Percentiles rank a stretch among this genome's conserved stretches.
These are phyloP conservation scores for Eristalis intricaria DNA, from an alignment of 2,888 invertebrate genomes.

Conservation along the genomic window DNA sequence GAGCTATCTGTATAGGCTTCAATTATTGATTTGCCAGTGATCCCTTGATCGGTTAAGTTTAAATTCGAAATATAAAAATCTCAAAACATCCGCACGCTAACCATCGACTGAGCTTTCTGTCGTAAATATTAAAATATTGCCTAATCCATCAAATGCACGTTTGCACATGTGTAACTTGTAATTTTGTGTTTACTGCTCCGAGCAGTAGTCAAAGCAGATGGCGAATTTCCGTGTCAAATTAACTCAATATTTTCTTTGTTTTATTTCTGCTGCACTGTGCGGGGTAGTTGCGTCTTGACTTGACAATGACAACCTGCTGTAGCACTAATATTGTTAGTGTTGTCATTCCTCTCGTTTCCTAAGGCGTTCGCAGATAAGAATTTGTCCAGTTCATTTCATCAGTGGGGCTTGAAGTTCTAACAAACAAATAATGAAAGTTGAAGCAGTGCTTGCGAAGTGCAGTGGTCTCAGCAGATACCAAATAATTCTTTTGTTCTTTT, in stretches of 20 bases:
- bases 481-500: slow-evolving; percentile 82
- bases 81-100: background rate
- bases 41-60: background rate
- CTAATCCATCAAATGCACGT: background rate
- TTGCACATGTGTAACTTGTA: slow-evolving; percentile 21
- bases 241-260: background rate
- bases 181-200: slow-evolving; percentile 18
- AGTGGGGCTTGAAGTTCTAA: background rate
- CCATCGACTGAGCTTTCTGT: background rate
- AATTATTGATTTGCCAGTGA: background rate
- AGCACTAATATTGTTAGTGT: background rate
- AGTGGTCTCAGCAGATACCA: slow-evolving; percentile 83
- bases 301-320: background rate
- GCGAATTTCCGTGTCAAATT: slow-evolving; percentile 21
- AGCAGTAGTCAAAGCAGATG: slow-evolving; percentile 28
- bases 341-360: background rate
- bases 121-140: background rate
- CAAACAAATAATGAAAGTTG: slow-evolving; percentile 79
- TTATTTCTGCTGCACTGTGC: background rate
- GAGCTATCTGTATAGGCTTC: too few species aligned
- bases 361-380: background rate
- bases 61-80: background rate
- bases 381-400: background rate
- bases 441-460: slow-evolving; percentile 82
- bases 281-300: slow-evolving; percentile 15